Evolutionary conservation across 2,797 vertebrate species (phyloP), one percentile per base, ranked within the genome.

Genomic region (Distichodus sexfasciatus): DNA sequence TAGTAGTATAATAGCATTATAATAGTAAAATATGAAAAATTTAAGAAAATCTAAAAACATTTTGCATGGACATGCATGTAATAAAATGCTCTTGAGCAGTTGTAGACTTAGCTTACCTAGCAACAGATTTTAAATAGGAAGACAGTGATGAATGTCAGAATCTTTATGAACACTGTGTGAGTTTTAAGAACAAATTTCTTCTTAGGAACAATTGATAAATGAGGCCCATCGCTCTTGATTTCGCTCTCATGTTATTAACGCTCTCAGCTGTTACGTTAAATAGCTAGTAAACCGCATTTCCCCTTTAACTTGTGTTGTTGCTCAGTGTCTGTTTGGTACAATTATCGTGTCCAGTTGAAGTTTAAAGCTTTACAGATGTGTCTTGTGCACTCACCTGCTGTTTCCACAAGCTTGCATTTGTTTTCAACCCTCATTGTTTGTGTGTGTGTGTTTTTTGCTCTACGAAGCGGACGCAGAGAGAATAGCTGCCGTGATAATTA

Each of bases 301-400:
- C n/a, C n/a, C n/a, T n/a, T 38, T 58, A 26, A 24, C 14, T 12
- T 71, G 12, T 54, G 47, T 33, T 54, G 43, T 38, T 57, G 0
- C 14, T n/a, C 26, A 19, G 24, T 59, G 40, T 72, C 47, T 63
- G 69, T 64, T 50, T 11, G 57, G 31, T 21, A 53, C 41, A 64
- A 31, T 71, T 75, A 82, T 76, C 40, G 51, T 76, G 66, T 75
- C 72, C 83, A 63, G 53, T 65, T 64, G 58, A 48, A 53, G 12
- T 11, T 40, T 83, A 80, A 53, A 61, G 53, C 72, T 83, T 78
- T 82, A 82, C 79, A 80, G 82, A 86, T 83, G 77, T 87, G 81
- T 82, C 79, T 85, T 79, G 84, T 84, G 84, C 69, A 66, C 82
- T 78, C 79, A 89, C 86, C 85, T 86, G 81, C 76, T 82, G 74